Base-by-base conservation (phyloP, 2,113 vertebrate species). In the Plecturocebus donacophilus region DNA sequence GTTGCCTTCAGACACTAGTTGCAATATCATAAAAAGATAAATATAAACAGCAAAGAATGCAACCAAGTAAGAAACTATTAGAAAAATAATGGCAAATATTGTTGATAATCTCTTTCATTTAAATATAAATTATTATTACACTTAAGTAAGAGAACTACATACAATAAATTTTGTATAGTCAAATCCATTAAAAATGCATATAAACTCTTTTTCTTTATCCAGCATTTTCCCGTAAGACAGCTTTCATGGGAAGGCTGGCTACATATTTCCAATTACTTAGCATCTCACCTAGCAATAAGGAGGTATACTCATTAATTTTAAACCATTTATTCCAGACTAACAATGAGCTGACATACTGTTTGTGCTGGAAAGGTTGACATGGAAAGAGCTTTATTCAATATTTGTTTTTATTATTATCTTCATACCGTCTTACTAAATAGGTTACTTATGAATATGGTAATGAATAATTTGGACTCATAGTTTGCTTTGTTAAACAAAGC, bases 361-460 rank as follows among this genome's bases (percentile, higher is more conserved):
- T 64, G 17, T 83, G 42, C 68, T 80, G 52, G n/a, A 97, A 90
- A 89, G 12, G 30, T 27, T 86, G 85, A 97, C 58, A 52, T 61
- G 85, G 71, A 85, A 97, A 96, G 52, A 92, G 45, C 40, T 95
- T 96, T 86, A 92, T 95, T 97, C 88, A 97, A 94, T 98, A 91
- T 98, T 98, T 98, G 90, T 97, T 98, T 97, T 97, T 97, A 95
- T 96, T 96, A 97, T 97, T 97, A 96, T 96, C 97, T 77, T 75
- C 68, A 93, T 66, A 91, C 54, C 3, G 1, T 90, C 93, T 94
- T 94, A 73, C 93, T 96, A 97, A 98, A 97, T 97, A 95, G 92
- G 58, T 91, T 93, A 97, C 91, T 97, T 98, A 98, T 97, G 92
- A 98, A 98, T 97, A 97, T 97, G 97, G 85, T 95, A 96, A 98